Percentiles rank a stretch among this genome's conserved stretches.
Evolutionary conservation across 2,113 vertebrate genomes (phyloP).

Genomic region (Tonatia bakeri): DNA sequence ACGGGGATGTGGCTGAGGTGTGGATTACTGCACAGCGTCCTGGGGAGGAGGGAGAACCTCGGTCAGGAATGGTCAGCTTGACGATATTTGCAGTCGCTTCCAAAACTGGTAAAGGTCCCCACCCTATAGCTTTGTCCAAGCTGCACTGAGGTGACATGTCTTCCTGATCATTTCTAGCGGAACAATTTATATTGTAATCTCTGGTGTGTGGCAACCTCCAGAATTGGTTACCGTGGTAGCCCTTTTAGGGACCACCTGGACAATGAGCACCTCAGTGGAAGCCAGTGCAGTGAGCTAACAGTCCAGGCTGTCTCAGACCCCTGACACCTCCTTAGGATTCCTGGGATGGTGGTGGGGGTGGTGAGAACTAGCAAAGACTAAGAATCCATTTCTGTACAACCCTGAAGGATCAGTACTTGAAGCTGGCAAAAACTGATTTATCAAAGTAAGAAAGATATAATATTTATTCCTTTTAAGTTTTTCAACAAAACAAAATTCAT

Average conservation of each 20-base stretch:
- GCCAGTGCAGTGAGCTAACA: fast-evolving
- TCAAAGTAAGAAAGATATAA: too few species aligned
- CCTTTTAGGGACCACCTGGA: background rate
- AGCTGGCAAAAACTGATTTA: too few species aligned
- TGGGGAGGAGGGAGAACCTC: background rate
- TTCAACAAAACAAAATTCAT: too few species aligned
- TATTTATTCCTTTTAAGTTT: too few species aligned
- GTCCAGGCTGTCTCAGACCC: background rate
- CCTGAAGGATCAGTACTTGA: too few species aligned
- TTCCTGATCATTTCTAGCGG: background rate
- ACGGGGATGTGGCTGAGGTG: background rate
- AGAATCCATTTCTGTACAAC: background rate
- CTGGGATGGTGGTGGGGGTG: too few species aligned
- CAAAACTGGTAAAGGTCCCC: background rate
- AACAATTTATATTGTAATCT: background rate
- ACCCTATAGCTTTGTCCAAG: background rate
- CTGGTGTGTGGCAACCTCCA: background rate
- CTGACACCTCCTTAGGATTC: background rate
- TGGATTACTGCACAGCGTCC: background rate
- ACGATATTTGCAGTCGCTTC: background rate
- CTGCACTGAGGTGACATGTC: background rate
- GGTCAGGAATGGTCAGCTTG: background rate
- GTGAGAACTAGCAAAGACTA: background rate
- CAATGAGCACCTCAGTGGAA: background rate
- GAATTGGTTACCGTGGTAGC: background rate